Conservation (phyloP, 1,140 invertebrate species). For the Camponotus vicinus region DNA sequence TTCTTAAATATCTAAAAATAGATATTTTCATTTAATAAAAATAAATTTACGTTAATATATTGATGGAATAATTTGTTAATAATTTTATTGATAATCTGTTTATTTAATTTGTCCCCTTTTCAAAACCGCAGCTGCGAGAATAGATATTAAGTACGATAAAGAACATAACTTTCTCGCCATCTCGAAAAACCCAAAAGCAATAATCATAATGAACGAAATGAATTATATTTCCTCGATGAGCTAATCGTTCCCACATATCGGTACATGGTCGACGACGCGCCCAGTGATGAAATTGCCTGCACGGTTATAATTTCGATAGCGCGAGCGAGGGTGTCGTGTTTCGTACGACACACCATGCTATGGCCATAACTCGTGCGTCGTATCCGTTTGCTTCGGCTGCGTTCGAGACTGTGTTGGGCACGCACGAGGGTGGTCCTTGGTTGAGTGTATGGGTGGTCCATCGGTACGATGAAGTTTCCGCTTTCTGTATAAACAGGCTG, state of each 20-base stretch:
- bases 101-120: constrained; percentile 1
- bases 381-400: constrained; percentile 61
- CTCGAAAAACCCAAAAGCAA: background rate
- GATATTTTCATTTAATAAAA: constrained; percentile 6
- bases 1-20: background rate
- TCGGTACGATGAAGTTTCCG: constrained; percentile 69
- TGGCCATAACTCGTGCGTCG: background rate
- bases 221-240: background rate
- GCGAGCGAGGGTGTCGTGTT: background rate
- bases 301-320: constrained; percentile 43
- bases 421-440: constrained; percentile 46
- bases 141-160: background rate
- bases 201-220: background rate
- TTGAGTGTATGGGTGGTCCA: constrained; percentile 52
- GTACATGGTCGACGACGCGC: background rate
- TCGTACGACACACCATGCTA: constrained; percentile 3
- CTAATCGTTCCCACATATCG: background rate
- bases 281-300: background rate
- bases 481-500: constrained; percentile 73
- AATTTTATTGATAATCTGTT: background rate
- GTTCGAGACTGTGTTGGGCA: constrained; percentile 39
- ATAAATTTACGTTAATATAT: background rate
- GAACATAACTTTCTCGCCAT: background rate
- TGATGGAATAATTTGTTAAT: background rate
- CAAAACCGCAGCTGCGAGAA: background rate